Evolutionary conservation across 2,113 vertebrate species (phyloP).

Genomic region (Brachypteracias leptosomus): DNA sequence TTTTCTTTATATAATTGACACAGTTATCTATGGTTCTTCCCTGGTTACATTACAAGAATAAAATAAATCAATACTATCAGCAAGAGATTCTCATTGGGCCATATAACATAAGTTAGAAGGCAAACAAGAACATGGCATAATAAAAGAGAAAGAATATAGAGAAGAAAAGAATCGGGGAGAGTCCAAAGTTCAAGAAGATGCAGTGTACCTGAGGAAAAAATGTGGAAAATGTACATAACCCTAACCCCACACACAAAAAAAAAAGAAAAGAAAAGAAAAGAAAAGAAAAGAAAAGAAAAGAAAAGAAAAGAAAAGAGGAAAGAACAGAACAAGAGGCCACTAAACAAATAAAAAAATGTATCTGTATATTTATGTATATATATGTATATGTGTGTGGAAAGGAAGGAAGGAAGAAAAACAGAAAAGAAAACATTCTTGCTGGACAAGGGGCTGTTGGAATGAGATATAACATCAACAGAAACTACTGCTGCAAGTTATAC

Average conservation of each 20-base stretch:
- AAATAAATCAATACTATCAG: not conserved
- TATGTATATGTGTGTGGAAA: not conserved
- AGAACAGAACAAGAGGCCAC: too few relatives aligned
- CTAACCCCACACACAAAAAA: not conserved
- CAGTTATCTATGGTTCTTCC: not conserved
- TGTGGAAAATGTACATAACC: not conserved
- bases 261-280: not conserved
- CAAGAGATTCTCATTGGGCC: not conserved
- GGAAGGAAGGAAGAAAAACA: constrained; percentile 15
- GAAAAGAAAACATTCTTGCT: not conserved
- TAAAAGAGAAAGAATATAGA: not conserved
- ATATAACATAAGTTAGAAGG: not conserved
- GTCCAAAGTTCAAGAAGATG: not conserved
- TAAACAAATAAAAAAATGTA: not conserved
- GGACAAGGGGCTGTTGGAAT: not conserved
- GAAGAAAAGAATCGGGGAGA: not conserved
- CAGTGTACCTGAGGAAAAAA: not conserved
- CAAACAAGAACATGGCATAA: not conserved
- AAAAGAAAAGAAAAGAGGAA: not conserved
- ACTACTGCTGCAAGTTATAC: not conserved
- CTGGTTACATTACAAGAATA: not conserved
- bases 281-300: not conserved
- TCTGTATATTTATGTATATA: not conserved
- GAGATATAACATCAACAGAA: not conserved
- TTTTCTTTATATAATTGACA: not conserved